phyloP scores from a whole-genome alignment of 64 coral and sea anemone species.

The Montipora foliosa region DNA sequence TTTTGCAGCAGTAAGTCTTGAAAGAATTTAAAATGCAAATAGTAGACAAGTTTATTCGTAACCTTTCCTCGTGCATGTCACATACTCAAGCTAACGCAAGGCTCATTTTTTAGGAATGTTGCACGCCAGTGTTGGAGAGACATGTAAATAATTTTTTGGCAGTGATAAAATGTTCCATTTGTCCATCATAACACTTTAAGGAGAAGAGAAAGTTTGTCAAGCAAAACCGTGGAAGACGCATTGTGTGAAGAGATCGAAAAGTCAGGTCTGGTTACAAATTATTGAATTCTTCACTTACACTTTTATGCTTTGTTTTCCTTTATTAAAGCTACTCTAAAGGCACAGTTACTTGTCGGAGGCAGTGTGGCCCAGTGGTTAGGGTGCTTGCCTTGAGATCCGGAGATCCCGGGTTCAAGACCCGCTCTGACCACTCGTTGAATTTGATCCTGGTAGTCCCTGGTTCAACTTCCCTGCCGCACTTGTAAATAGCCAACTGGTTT shows the following conservation, averaged over 20 bases:
- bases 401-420: no score
- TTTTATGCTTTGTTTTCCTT: background rate
- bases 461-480: no score
- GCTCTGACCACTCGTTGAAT: no score
- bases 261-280: background rate
- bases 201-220: constrained; percentile 1
- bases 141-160: background rate
- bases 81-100: background rate
- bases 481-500: no score
- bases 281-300: background rate
- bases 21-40: background rate
- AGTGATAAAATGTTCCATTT: background rate
- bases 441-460: no score
- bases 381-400: no score
- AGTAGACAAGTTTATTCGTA: background rate
- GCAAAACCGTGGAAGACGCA: background rate
- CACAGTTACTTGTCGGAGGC: no score
- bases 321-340: background rate
- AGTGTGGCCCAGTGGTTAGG: no score
- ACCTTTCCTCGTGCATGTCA: background rate
- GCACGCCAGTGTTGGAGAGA: background rate
- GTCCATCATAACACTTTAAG: background rate
- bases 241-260: background rate
- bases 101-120: background rate
- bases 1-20: background rate